Base-by-base conservation (phyloP, 2,888 invertebrate species). In the Galeruca laticollis region DNA sequence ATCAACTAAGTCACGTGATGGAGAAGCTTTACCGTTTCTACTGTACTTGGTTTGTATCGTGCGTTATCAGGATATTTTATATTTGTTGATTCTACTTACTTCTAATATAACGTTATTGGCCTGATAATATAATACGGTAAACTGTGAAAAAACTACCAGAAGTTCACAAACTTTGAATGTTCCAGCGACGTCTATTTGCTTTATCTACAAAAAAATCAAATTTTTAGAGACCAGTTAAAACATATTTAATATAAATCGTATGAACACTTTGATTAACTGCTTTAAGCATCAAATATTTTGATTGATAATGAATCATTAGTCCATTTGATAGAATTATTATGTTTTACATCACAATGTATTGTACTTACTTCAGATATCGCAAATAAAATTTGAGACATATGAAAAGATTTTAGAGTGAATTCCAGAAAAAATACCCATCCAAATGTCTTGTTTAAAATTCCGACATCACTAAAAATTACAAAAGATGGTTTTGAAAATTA, bases 361-460 rank as follows among this genome's bases (percentile, higher is more conserved):
- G n/a, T 26, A 51, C 52, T 35, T 57, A 57, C 56, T 18, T 31
- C 56, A 15, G 15, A 35, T 35, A 57, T 15, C 2, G 35, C 33
- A 15, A 57, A 57, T 18, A 57, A 31, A 57, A 57, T 35, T 57
- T 57, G 56, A 31, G 18, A 15, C 6, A 57, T 9, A 18, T 57
- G 56, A 35, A 57, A 57, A 11, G 56, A 35, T 57, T 57, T 57
- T 31, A 57, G 10, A 21, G 56, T 57, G 15, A 57, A 57, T 15
- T 57, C 56, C n/a, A 57, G n/a, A 15, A 57, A 35, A 57, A 57
- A 57, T 13, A 35, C 18, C 33, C 31, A 35, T 15, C 35, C 35
- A 35, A 35, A 57, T 1, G n/a, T 57, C 18, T 15, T 57, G 11
- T 57, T 57, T 8, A 57, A 10, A 15, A 18, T 13, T 15, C 18